Evolutionary conservation across 2,888 invertebrate species (phyloP).

Genomic region (Mesoligia furuncula): DNA sequence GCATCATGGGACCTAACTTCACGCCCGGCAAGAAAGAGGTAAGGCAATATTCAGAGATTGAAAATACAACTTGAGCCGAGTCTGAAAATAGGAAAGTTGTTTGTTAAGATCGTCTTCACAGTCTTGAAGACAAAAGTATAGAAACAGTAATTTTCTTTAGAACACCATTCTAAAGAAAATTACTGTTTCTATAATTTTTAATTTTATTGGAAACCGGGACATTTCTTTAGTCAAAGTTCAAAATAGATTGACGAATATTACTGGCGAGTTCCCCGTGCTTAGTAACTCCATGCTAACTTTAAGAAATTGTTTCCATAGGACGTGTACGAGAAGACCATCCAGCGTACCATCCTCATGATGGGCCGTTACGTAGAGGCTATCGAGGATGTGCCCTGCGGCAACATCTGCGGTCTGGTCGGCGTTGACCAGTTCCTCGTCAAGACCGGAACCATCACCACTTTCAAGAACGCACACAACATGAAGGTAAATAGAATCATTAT

Average conservation of each 20-base stretch:
- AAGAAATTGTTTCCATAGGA: constrained; percentile 88
- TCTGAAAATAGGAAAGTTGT: background rate
- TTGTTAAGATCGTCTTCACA: background rate
- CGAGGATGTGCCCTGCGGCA: constrained; percentile 99
- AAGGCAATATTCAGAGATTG: constrained; percentile 15
- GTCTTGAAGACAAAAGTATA: background rate
- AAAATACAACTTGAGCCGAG: background rate
- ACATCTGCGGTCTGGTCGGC: constrained; percentile 99
- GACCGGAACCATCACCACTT: constrained; percentile 99
- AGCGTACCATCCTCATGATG: constrained; percentile 99
- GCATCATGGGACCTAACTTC: constrained; percentile 99
- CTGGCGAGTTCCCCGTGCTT: background rate
- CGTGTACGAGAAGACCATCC: constrained; percentile 99
- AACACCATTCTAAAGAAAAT: no score
- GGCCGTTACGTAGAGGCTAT: constrained; percentile 99
- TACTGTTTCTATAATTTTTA: background rate
- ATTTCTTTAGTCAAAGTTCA: background rate
- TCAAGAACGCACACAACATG: constrained; percentile 99
- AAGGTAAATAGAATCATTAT: constrained; percentile 84
- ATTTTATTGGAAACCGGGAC: background rate
- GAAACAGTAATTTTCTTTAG: no score
- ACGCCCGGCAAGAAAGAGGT: constrained; percentile 98
- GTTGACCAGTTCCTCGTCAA: constrained; percentile 99
- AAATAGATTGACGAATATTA: background rate
- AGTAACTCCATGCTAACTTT: background rate